Conservation (phyloP, 1,140 invertebrate genomes). For the Drosophila leontia region DNA sequence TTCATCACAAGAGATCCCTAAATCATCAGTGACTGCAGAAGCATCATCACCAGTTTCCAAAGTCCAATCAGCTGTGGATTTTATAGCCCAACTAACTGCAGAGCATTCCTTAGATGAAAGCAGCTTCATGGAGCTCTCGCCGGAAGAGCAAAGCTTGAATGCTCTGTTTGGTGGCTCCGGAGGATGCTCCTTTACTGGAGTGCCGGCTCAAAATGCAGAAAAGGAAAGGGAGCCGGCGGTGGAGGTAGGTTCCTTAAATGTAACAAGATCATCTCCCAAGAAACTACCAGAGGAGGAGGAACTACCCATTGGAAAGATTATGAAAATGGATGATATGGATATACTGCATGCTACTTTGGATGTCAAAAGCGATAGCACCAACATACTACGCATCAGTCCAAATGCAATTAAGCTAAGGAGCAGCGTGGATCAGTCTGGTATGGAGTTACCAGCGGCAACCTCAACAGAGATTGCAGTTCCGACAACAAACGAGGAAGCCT, state of each 20-base stretch:
- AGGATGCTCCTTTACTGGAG: not conserved
- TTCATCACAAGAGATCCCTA: not conserved
- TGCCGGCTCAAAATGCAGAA: not conserved
- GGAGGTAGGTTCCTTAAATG: not conserved
- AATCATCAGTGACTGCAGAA: not conserved
- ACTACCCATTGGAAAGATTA: conserved; percentile 64
- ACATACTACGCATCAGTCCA: conserved; percentile 67
- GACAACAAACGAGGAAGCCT: not conserved
- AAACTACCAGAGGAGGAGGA: conserved; percentile 27
- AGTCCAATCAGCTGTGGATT: conserved; percentile 70
- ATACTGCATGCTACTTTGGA: conserved; percentile 69
- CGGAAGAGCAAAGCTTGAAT: conserved; percentile 70
- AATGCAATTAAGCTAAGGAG: conserved; percentile 51
- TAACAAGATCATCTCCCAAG: not conserved
- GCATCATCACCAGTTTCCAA: not conserved
- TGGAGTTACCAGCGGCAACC: not conserved
- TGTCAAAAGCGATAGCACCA: conserved; percentile 53
- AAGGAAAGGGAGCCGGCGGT: not conserved
- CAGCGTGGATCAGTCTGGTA: not conserved
- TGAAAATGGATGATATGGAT: conserved; percentile 63
- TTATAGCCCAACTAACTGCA: conserved; percentile 64
- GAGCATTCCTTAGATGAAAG: conserved; percentile 32
- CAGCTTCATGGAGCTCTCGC: conserved; percentile 61
- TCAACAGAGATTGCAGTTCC: not conserved
- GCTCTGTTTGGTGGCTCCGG: conserved; percentile 53